Evolutionary conservation across 2,797 vertebrate genomes (phyloP).

Genomic region (Notolepis coatsorum): DNA sequence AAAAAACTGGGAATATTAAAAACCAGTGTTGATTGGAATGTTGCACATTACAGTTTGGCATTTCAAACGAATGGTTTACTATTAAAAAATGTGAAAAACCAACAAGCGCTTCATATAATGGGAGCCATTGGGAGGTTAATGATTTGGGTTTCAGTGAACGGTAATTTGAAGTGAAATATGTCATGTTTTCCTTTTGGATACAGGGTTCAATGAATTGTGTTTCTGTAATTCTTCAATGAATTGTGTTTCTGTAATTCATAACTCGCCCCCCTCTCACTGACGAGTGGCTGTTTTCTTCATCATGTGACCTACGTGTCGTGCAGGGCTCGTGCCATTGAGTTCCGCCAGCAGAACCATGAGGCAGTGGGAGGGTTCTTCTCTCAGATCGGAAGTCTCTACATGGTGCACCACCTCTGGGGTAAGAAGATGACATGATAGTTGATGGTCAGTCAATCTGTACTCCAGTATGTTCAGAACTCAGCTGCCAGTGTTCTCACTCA

Average conservation of each 20-base stretch:
- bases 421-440: too few relatives aligned
- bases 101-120: not conserved
- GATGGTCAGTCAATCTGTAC: too few relatives aligned
- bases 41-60: not conserved
- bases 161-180: not conserved
- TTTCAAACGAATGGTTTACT: not conserved
- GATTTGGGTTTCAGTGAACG: slow-evolving; percentile 7
- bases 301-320: not conserved
- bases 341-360: slow-evolving; percentile 90
- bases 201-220: not conserved
- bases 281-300: not conserved
- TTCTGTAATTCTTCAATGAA: not conserved
- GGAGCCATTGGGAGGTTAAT: slow-evolving; percentile 16
- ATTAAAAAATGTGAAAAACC: not conserved
- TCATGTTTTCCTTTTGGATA: not conserved
- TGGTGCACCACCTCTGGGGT: slow-evolving; percentile 97
- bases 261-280: not conserved
- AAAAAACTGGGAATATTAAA: not conserved
- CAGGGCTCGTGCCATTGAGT: slow-evolving; percentile 94
- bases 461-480: too few relatives aligned
- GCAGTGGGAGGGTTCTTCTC: slow-evolving; percentile 96
- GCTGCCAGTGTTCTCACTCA: too few relatives aligned
- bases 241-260: not conserved
- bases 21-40: not conserved
- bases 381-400: slow-evolving; percentile 94